These are phyloP conservation scores for Nasonia giraulti DNA, from an alignment of 1,140 invertebrate genomes.

Conservation along the genomic window DNA sequence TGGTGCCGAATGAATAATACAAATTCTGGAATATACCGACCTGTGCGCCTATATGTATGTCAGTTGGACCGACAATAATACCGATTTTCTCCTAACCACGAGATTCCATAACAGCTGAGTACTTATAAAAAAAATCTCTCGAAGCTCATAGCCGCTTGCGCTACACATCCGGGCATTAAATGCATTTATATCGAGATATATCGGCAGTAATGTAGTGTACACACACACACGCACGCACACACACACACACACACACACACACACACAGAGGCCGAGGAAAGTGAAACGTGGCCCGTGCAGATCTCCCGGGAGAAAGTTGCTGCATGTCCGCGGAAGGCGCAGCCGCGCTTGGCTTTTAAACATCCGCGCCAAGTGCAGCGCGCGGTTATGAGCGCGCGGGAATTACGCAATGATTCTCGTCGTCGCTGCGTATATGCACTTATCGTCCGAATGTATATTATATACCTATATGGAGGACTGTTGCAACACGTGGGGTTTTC, in stretches of 20 bases:
- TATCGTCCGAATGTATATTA: background rate
- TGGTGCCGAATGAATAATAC: too few species aligned
- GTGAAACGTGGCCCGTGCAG: background rate
- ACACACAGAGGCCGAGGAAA: background rate
- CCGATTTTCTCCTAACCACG: too few species aligned
- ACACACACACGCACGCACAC: background rate
- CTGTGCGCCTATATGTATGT: too few species aligned
- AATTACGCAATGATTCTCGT: background rate
- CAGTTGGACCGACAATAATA: too few species aligned
- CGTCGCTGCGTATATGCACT: background rate
- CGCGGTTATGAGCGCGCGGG: too few species aligned
- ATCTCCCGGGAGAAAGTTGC: conserved; percentile 26
- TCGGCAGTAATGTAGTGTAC: background rate
- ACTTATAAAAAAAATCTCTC: background rate
- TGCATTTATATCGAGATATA: background rate
- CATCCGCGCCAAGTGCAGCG: background rate
- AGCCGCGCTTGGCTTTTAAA: conserved; percentile 4
- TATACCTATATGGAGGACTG: too few species aligned
- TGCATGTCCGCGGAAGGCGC: conserved; percentile 9
- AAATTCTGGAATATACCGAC: too few species aligned
- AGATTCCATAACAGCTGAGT: too few species aligned
- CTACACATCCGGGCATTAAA: too few species aligned
- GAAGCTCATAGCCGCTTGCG: too few species aligned
- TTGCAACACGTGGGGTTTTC: too few species aligned
- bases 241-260: background rate